Evolutionary conservation across 2,113 vertebrate genomes (phyloP).

Genomic region (Pelecanoides urinatrix): DNA sequence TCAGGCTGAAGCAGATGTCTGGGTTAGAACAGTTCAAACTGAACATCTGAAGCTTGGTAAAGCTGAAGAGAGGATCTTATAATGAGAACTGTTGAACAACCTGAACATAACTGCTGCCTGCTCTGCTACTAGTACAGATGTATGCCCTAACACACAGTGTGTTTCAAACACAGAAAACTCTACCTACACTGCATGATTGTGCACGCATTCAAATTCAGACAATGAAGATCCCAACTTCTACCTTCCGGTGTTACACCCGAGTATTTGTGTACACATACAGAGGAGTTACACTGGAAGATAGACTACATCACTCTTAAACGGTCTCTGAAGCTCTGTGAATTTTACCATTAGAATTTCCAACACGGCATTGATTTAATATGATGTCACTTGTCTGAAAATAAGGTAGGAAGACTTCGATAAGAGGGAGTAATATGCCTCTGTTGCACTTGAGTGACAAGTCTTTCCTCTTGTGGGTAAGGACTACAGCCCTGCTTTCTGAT

Average conservation of each 20-base stretch:
- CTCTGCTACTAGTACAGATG: accelerated
- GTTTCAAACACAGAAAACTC: background rate
- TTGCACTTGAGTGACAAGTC: background rate
- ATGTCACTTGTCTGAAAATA: background rate
- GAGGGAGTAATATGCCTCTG: background rate
- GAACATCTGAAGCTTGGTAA: background rate
- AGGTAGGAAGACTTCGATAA: background rate
- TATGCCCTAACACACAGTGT: background rate
- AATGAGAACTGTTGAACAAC: background rate
- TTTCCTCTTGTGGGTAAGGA: background rate
- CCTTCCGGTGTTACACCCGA: background rate
- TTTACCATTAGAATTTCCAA: background rate
- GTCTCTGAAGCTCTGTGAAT: background rate
- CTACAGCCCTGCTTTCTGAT: background rate
- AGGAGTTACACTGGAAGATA: background rate
- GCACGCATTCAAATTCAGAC: background rate
- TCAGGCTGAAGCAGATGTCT: background rate
- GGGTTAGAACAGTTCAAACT: background rate
- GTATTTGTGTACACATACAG: background rate
- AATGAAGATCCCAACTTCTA: background rate
- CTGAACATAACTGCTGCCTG: background rate
- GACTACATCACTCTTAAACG: background rate
- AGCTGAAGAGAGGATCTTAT: background rate
- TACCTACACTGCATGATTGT: background rate
- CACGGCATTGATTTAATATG: background rate